Evolutionary conservation across 2,888 invertebrate genomes (phyloP).

Genomic region (Macaria notata): DNA sequence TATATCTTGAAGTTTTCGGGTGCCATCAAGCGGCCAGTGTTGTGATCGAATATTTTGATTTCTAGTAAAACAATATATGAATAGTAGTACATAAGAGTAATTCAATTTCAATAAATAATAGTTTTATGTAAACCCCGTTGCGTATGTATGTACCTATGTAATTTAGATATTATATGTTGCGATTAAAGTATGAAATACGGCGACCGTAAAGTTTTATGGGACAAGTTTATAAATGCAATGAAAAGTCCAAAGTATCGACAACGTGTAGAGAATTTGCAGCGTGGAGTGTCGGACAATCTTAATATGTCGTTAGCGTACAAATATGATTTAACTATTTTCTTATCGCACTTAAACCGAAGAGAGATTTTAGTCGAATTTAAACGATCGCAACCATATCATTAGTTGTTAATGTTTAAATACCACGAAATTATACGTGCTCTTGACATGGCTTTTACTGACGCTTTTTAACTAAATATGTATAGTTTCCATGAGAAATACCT

Average conservation of each 20-base stretch:
- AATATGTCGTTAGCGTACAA: conserved; percentile 44
- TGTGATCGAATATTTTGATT: conserved; percentile 41
- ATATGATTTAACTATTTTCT: conserved; percentile 23
- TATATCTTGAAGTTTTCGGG: conserved; percentile 22
- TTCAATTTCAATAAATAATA: conserved; percentile 42
- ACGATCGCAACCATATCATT: conserved; percentile 64
- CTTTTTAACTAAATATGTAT: no score
- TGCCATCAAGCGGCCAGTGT: conserved; percentile 26
- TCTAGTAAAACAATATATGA: conserved; percentile 29
- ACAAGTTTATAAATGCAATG: conserved; percentile 27
- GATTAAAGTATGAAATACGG: conserved; percentile 18
- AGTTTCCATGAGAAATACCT: no score
- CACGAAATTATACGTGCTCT: no score
- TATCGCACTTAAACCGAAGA: conserved; percentile 18
- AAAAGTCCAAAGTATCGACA: no score
- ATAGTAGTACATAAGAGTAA: conserved; percentile 17
- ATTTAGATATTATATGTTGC: conserved; percentile 40
- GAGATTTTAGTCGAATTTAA: conserved; percentile 49
- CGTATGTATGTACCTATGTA: conserved; percentile 56
- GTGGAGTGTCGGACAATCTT: conserved; percentile 36
- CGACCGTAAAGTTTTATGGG: conserved; percentile 36
- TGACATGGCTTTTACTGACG: no score
- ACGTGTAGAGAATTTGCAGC: conserved; percentile 21
- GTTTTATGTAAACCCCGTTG: conserved; percentile 46
- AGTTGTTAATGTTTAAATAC: conserved; percentile 47